Percentiles rank a stretch among this genome's conserved stretches.
phyloP scores from a whole-genome alignment of 2,888 invertebrate genomes.

The Ormyrus nitidulus region DNA sequence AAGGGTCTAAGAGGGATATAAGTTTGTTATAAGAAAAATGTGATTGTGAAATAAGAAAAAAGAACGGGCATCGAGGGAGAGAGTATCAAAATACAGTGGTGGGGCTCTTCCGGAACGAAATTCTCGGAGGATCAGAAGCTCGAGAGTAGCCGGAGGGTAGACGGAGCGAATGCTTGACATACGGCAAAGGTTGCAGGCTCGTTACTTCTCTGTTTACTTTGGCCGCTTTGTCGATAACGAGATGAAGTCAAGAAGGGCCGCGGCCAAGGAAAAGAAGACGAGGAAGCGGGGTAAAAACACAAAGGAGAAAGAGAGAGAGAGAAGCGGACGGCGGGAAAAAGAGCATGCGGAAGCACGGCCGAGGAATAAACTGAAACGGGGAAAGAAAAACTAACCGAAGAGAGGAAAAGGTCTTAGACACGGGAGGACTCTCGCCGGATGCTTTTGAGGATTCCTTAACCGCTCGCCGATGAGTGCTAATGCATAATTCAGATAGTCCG shows the following conservation, averaged over 20 bases:
- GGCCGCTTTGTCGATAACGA: slow-evolving; percentile 63
- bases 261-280: not conserved
- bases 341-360: not conserved
- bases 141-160: slow-evolving; percentile 28
- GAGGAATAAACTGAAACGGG: slow-evolving; percentile 34
- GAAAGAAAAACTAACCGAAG: slow-evolving; percentile 18
- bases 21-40: not conserved
- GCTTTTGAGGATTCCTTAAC: slow-evolving; percentile 21
- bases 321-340: not conserved
- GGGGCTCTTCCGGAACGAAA: slow-evolving; percentile 11
- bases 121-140: slow-evolving; percentile 51
- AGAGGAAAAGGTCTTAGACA: not conserved
- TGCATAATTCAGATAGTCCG: slow-evolving; percentile 38
- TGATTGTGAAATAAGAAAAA: slow-evolving; percentile 19
- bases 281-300: not conserved
- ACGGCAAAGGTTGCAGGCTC: slow-evolving; percentile 59
- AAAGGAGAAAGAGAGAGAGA: not conserved
- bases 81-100: slow-evolving; percentile 29
- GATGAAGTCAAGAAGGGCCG: slow-evolving; percentile 55
- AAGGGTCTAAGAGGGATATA: no score
- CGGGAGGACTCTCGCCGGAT: not conserved
- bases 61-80: not conserved
- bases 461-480: slow-evolving; percentile 11
- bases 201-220: slow-evolving; percentile 63
- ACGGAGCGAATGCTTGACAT: slow-evolving; percentile 56